Evolutionary conservation across 2,888 invertebrate species (phyloP), one percentile per base, ranked within the genome.

Genomic region (Harpalus rubripes): DNA sequence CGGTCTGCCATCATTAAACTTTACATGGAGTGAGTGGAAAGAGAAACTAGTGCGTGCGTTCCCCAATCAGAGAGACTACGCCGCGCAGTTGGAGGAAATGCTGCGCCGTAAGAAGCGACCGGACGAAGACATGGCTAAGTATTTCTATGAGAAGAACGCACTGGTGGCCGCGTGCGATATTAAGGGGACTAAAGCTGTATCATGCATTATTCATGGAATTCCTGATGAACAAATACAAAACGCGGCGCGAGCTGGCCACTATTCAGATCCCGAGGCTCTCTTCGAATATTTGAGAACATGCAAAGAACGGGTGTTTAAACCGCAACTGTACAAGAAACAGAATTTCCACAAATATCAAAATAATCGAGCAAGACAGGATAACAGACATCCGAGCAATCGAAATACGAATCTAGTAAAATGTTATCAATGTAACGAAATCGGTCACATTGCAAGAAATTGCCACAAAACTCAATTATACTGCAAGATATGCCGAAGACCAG

Each of bases 11-110:
- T 44, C 44, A 5, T 84, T 85, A n/a, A 39, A 84, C 7, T 79
- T 44, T 41, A 59, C 56, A 15, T 85, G 85, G 85, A 10, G 10
- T 18, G 61, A 61, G n/a, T 61, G 61, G 61, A 61, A 61, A 4
- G 16, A 61, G 58, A 86, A 86, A 83, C 61, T 87, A 16, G 44
- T 79, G 61, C 7, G 15, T 6, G 86, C 84, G n/a, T 87, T 87
- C 79, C 87, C 87, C 16, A 61, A 63, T 22, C 81, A 85, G 56
- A 79, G 61, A 61, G 63, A 63, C 7, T 63, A 63, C 18, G 18
- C 22, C 26, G 18, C 12, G 18, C 63, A 63, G 16, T 16, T 63
- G 16, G 12, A 63, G 15, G 63, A 63, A n/a, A 63, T 63, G 63
- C 63, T 63, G 18, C 63, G 8, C 63, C 63, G 3, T 26, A 63